Evolutionary conservation across 2,113 vertebrate species (phyloP), one percentile per base, ranked within the genome.

Genomic region (Trochalopteron elliotii): DNA sequence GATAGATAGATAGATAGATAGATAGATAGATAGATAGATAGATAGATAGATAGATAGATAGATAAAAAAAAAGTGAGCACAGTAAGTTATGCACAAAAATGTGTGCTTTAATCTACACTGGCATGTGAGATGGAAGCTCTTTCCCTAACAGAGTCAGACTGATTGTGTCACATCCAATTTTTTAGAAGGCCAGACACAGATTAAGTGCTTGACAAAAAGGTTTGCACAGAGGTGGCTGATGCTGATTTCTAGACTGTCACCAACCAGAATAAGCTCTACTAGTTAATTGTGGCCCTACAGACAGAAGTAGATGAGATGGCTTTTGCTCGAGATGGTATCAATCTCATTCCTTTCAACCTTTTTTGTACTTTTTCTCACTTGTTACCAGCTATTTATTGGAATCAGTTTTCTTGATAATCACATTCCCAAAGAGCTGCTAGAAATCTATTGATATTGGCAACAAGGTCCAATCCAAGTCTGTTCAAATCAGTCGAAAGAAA

Each of bases 111-210:
- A 59, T 89, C 39, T n/a, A 25, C 39, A 7, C 27, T 65, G 77
- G 42, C 53, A 18, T 39, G 23, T 63, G 85, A 61, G 68, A 60
- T 63, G 72, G 87, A 50, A 81, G 75, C 63, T 82, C 7, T 93
- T 89, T 80, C 31, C 76, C 67, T 92, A 67, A 60, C 39, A 64
- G 79, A 59, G 91, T 85, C 64, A 24, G 55, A 81, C 64, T 47
- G 45, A 71, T 40, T 59, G 28, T 72, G 95, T 96, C 78, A 91
- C 67, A 40, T 93, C 80, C 42, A 63, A 22, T 95, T 65, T 87
- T 90, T 87, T 33, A 76, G 63, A 88, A 56, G 74, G 49, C 84
- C 76, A 91, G 52, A 67, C 89, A 90, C 89, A 95, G 78, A 97
- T 96, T 85, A 96, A 94, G 44, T 6, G 6, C 57, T 80, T 80